Conservation (phyloP, 2,797 vertebrate genomes). For the Limnodromus scolopaceus region DNA sequence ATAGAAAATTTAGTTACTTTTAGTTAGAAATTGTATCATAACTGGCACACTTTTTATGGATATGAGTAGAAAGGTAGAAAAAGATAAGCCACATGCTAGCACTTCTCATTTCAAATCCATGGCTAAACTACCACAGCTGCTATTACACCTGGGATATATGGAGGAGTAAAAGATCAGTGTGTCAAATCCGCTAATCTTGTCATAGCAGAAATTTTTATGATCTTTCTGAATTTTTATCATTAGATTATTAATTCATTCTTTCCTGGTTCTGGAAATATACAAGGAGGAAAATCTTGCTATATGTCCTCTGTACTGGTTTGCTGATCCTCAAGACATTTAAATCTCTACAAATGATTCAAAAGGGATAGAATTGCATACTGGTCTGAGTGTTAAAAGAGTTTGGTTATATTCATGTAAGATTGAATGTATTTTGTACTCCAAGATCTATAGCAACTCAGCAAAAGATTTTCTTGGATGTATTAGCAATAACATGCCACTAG, state of each 20-base stretch:
- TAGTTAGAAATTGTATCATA: not conserved
- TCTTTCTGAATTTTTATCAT: not conserved
- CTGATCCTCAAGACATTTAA: not conserved
- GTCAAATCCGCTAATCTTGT: not conserved
- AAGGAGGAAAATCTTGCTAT: not conserved
- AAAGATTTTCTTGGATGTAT: not conserved
- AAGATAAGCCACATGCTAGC: not conserved
- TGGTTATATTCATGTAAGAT: not conserved
- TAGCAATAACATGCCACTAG: not conserved
- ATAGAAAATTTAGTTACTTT: not conserved
- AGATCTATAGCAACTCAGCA: not conserved
- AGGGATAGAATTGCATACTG: not conserved
- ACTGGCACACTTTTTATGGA: not conserved
- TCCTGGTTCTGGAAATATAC: not conserved
- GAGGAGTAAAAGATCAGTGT: not conserved
- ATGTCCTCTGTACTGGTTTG: not conserved
- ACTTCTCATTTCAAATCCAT: not conserved
- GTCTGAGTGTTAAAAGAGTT: not conserved
- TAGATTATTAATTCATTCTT: not conserved
- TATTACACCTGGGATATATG: not conserved
- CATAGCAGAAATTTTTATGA: not conserved
- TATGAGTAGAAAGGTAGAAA: not conserved
- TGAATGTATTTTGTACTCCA: not conserved
- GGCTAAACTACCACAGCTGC: not conserved
- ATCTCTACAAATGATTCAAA: not conserved